Conservation (phyloP, 2,797 vertebrate genomes). For the Eospalax fontanierii region DNA sequence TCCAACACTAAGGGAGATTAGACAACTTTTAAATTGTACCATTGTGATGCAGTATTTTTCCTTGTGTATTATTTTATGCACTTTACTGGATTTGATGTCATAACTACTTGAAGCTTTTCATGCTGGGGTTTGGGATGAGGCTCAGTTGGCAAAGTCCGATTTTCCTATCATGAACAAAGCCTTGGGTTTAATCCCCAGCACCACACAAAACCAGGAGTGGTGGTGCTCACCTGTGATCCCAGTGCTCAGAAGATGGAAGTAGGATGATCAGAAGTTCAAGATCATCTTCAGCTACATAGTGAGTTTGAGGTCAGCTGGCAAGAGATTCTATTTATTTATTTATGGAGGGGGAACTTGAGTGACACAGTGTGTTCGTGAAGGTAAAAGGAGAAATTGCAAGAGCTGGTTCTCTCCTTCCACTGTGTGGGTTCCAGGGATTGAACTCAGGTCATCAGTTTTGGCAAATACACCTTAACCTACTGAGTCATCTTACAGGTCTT, state of each 20-base stretch:
- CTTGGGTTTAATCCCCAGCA: neutral
- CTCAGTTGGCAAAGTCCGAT: neutral
- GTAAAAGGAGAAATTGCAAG: neutral
- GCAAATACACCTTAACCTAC: neutral
- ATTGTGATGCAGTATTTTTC: conserved; percentile 26
- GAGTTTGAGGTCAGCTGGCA: too few relatives aligned
- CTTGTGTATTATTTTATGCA: conserved; percentile 13
- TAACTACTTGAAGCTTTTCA: conserved; percentile 14
- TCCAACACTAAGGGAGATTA: neutral
- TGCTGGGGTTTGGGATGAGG: neutral
- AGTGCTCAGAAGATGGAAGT: neutral
- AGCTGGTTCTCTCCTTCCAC: neutral
- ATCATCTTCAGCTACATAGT: too few relatives aligned
- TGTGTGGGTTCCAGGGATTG: neutral
- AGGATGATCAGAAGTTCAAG: neutral
- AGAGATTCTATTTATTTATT: too few relatives aligned
- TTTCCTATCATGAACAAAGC: neutral
- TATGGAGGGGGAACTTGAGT: neutral
- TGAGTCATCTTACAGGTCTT: neutral
- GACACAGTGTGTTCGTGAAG: neutral
- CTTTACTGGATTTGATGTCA: conserved; percentile 9
- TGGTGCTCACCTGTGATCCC: neutral
- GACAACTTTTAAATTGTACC: neutral
- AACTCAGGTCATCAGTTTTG: neutral
- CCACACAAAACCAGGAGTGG: neutral